Evolutionary conservation across 1,140 invertebrate species (phyloP).

Genomic region (Formica selysi): DNA sequence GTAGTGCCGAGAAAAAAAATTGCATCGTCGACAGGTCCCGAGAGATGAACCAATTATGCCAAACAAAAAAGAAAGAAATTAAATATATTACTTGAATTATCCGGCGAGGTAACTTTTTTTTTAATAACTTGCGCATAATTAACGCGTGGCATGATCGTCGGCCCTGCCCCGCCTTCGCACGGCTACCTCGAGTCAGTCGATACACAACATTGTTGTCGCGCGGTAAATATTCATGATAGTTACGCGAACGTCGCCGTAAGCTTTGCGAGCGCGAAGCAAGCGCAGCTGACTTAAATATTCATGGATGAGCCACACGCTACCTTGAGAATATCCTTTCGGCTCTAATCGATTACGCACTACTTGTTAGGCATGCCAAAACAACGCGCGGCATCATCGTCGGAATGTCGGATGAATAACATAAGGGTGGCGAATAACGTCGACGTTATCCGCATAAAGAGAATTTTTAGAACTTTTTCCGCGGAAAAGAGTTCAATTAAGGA

Average conservation of each 20-base stretch:
- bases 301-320: constrained; percentile 53
- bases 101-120: constrained; percentile 4
- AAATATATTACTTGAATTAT: background rate
- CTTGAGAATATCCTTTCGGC: constrained; percentile 68
- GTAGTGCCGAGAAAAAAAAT: background rate
- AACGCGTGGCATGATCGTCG: constrained; percentile 18
- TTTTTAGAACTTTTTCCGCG: background rate
- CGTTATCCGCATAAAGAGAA: constrained; percentile 19
- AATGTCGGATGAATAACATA: background rate
- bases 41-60: background rate
- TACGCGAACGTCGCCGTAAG: constrained; percentile 19
- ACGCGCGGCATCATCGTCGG: background rate
- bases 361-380: constrained; percentile 20
- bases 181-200: constrained; percentile 5
- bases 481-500: background rate
- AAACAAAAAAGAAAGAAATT: background rate
- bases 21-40: background rate
- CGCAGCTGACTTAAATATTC: constrained; percentile 67
- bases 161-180: background rate
- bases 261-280: constrained; percentile 31
- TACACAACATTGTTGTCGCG: constrained; percentile 39
- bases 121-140: constrained; percentile 14
- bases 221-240: constrained; percentile 70
- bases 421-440: background rate
- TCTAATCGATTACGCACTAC: constrained; percentile 51